Conservation (phyloP, 2,888 invertebrate genomes). For the Lycia hirtaria region DNA sequence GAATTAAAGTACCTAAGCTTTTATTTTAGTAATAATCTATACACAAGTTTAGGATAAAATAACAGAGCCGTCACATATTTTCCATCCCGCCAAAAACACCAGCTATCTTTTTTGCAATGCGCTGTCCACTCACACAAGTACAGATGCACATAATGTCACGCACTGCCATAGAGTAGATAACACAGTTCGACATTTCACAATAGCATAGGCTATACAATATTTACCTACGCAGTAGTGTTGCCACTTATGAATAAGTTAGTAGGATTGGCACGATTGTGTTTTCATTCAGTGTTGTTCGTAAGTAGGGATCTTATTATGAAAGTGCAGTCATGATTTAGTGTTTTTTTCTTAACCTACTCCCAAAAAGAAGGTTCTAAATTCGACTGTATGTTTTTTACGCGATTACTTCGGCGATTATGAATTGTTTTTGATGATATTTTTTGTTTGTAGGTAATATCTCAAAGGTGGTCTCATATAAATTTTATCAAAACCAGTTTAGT, state of each 20-base stretch:
- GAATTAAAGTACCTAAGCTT: too few relatives aligned
- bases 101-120: background rate
- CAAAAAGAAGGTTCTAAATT: too few relatives aligned
- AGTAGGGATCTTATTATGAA: slow-evolving; percentile 3
- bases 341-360: too few relatives aligned
- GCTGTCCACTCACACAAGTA: slow-evolving; percentile 3
- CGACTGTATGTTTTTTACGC: too few relatives aligned
- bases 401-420: too few relatives aligned
- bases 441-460: too few relatives aligned
- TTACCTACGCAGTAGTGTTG: slow-evolving; percentile 23
- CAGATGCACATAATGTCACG: background rate
- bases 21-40: too few relatives aligned
- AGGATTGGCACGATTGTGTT: slow-evolving; percentile 15
- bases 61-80: too few relatives aligned
- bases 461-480: too few relatives aligned
- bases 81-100: background rate
- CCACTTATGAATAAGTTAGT: slow-evolving; percentile 26
- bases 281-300: slow-evolving; percentile 1
- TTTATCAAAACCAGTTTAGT: too few relatives aligned
- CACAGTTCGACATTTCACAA: slow-evolving; percentile 51
- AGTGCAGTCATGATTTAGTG: background rate
- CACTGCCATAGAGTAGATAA: background rate
- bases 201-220: background rate
- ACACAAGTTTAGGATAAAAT: too few relatives aligned
- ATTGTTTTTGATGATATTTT: too few relatives aligned